Percentiles rank a stretch among this genome's conserved stretches.
Evolutionary conservation across 1,140 invertebrate genomes (phyloP).

Genomic region (Drosophila tsacasi): DNA sequence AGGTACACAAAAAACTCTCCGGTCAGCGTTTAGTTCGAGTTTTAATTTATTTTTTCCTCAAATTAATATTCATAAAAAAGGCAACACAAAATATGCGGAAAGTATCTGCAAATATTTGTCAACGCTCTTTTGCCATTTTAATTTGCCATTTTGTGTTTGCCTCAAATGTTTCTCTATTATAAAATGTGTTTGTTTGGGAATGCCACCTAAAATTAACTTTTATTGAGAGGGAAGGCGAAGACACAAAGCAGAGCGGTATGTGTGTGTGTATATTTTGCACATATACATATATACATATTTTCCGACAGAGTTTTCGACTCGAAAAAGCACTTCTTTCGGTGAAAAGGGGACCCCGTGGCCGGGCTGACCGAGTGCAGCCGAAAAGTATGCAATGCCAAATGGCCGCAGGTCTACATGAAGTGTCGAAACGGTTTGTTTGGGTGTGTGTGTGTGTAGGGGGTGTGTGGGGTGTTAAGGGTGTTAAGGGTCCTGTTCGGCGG

Average conservation of each 20-base stretch:
- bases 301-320: neutral
- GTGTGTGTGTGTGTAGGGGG: neutral
- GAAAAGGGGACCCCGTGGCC: neutral
- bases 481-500: neutral
- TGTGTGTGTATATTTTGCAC: neutral
- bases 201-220: constrained; percentile 21
- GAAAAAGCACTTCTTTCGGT: neutral
- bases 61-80: constrained; percentile 1
- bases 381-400: constrained; percentile 67
- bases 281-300: neutral
- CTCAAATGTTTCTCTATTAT: constrained; percentile 13
- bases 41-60: neutral
- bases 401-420: constrained; percentile 37
- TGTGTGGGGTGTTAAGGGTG: neutral
- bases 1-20: neutral
- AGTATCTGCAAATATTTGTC: constrained; percentile 11
- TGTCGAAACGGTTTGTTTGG: constrained; percentile 7
- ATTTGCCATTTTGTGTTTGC: constrained; percentile 19
- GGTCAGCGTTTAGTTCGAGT: neutral
- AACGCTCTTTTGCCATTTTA: constrained; percentile 11
- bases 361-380: constrained; percentile 22
- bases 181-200: constrained; percentile 17
- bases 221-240: constrained; percentile 6
- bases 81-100: neutral
- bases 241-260: neutral